phyloP scores from a whole-genome alignment of 1,140 invertebrate species.

The Eupeodes corollae region DNA sequence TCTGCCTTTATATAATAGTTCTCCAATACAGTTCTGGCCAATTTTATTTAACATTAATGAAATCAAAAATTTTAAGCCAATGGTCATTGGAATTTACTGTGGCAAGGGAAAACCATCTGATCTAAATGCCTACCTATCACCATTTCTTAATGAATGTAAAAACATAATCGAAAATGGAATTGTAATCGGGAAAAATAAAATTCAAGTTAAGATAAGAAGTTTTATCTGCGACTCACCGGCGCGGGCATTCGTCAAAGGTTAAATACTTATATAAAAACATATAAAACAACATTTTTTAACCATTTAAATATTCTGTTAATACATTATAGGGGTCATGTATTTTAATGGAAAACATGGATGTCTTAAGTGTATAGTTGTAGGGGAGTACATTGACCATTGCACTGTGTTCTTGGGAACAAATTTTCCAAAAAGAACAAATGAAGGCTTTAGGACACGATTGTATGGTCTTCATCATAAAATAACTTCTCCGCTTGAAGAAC shows the following conservation, averaged over 20 bases:
- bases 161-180: slow-evolving; percentile 2
- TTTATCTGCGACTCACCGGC: slow-evolving; percentile 13
- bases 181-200: neutral
- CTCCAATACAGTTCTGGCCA: slow-evolving; percentile 18
- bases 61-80: neutral
- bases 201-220: slow-evolving; percentile 5
- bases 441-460: neutral
- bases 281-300: no score
- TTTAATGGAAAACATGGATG: slow-evolving; percentile 16
- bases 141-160: slow-evolving; percentile 10
- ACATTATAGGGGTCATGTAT: slow-evolving; percentile 12
- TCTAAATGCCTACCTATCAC: slow-evolving; percentile 3
- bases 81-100: slow-evolving; percentile 11
- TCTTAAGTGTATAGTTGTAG: slow-evolving; percentile 13
- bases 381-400: slow-evolving; percentile 13
- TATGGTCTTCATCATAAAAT: slow-evolving; percentile 12
- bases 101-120: slow-evolving; percentile 8
- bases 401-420: neutral
- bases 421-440: neutral
- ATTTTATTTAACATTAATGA: slow-evolving; percentile 17
- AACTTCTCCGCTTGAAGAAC: slow-evolving; percentile 10
- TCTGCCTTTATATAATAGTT: slow-evolving; percentile 17
- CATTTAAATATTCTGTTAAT: neutral
- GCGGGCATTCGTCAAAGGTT: slow-evolving; percentile 12
- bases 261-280: slow-evolving; percentile 3